Conservation (phyloP, 2,113 vertebrate species). For the Megaceryle maxima region DNA sequence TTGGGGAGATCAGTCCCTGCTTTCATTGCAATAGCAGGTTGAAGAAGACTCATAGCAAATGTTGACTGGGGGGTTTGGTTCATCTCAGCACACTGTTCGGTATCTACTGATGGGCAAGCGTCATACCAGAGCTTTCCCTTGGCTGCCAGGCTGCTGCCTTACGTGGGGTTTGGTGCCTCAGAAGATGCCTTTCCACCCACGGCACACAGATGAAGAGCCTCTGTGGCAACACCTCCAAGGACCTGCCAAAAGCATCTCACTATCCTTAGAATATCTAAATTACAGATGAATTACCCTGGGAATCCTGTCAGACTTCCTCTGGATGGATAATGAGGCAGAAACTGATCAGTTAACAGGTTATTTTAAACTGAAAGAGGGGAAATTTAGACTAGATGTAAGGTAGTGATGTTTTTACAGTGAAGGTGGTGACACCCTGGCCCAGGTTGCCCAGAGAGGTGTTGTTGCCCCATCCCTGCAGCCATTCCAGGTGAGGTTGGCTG, state of each 20-base stretch:
- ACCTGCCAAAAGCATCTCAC: fast-evolving
- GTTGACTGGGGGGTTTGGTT: background rate
- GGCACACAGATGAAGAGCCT: background rate
- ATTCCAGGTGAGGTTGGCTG: background rate
- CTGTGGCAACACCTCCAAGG: background rate
- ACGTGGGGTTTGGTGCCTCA: background rate
- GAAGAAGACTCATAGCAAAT: fast-evolving
- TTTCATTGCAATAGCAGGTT: background rate
- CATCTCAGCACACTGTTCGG: fast-evolving
- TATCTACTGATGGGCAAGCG: background rate
- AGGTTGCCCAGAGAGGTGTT: background rate
- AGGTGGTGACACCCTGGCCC: background rate
- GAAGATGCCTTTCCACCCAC: background rate
- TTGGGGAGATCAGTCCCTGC: fast-evolving
- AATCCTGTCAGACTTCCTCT: background rate
- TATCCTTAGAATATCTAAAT: background rate
- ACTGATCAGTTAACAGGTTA: background rate
- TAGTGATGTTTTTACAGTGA: background rate
- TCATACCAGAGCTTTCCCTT: background rate
- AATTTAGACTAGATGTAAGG: background rate
- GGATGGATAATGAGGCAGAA: background rate
- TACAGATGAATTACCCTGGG: background rate
- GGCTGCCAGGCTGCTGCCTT: background rate
- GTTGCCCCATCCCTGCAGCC: background rate
- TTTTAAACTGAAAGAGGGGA: background rate